Percentiles rank a stretch among this genome's conserved stretches.
Conservation (phyloP, 2,797 vertebrate genomes). For the Neoniphon sammara region DNA sequence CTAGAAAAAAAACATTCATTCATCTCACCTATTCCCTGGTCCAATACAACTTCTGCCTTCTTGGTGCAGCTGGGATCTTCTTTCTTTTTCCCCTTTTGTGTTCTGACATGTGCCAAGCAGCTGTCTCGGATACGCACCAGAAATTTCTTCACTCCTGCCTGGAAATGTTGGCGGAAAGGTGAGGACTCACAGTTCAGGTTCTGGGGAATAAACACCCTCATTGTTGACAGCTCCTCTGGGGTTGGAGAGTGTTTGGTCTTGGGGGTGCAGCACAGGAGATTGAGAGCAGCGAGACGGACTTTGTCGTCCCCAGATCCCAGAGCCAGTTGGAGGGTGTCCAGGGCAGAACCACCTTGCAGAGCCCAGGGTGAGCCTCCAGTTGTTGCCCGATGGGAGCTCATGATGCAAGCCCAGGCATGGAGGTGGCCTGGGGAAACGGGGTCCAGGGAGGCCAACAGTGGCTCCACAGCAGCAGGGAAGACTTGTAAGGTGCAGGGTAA, state of each 20-base stretch:
- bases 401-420: slow-evolving; percentile 86
- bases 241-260: slow-evolving; percentile 84
- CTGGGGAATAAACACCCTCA: slow-evolving; percentile 85
- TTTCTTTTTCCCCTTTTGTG: slow-evolving; percentile 63
- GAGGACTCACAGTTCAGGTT: slow-evolving; percentile 90
- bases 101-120: slow-evolving; percentile 82
- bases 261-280: slow-evolving; percentile 86
- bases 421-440: slow-evolving; percentile 73
- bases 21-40: slow-evolving; percentile 86
- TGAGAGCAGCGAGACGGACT: slow-evolving; percentile 85
- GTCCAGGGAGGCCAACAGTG: slow-evolving; percentile 74
- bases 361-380: slow-evolving; percentile 72
- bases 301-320: slow-evolving; percentile 84
- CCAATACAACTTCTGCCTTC: slow-evolving; percentile 51
- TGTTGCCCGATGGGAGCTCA: slow-evolving; percentile 79
- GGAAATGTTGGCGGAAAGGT: slow-evolving; percentile 90
- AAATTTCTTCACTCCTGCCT: slow-evolving; percentile 83
- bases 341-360: slow-evolving; percentile 47
- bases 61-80: neutral
- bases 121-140: slow-evolving; percentile 88
- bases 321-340: slow-evolving; percentile 80
- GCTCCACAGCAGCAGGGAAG: slow-evolving; percentile 80
- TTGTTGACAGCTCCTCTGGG: slow-evolving; percentile 73
- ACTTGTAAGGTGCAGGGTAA: slow-evolving; percentile 84
- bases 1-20: neutral